These are phyloP conservation scores for Phrynocephalus vlangalii DNA, from an alignment of 2,797 vertebrate genomes.

Conservation along the genomic window DNA sequence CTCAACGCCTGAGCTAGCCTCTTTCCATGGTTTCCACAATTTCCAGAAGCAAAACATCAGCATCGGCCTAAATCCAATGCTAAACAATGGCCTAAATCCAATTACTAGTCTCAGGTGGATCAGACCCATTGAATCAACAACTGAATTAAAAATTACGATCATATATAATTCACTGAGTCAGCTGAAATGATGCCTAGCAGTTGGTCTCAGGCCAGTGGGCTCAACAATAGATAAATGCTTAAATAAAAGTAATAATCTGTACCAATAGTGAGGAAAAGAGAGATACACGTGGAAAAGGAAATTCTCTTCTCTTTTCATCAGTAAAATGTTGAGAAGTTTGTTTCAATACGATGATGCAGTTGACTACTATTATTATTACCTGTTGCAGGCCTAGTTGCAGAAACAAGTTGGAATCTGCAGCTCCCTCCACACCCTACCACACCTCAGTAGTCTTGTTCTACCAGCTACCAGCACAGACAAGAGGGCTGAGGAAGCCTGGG, in stretches of 20 bases:
- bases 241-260: no score
- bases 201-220: no score
- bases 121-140: no score
- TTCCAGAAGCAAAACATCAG: not conserved
- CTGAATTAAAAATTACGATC: no score
- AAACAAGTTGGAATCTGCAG: slow-evolving; percentile 72
- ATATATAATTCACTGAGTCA: no score
- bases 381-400: not conserved
- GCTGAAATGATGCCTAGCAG: no score
- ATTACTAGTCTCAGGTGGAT: no score
- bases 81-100: no score
- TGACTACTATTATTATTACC: not conserved
- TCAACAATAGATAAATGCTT: no score
- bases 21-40: not conserved
- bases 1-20: no score
- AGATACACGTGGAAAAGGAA: not conserved
- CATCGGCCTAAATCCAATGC: no score
- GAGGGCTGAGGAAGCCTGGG: not conserved
- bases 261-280: not conserved
- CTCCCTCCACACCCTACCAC: slow-evolving; percentile 51
- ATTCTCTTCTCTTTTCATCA: not conserved
- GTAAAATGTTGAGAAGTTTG: not conserved
- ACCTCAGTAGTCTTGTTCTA: slow-evolving; percentile 71
- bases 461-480: slow-evolving; percentile 62
- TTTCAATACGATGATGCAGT: not conserved